Percentiles rank a stretch among this genome's conserved stretches.
Conservation (phyloP, 1,140 invertebrate species). For the Drosophila pectinifera region DNA sequence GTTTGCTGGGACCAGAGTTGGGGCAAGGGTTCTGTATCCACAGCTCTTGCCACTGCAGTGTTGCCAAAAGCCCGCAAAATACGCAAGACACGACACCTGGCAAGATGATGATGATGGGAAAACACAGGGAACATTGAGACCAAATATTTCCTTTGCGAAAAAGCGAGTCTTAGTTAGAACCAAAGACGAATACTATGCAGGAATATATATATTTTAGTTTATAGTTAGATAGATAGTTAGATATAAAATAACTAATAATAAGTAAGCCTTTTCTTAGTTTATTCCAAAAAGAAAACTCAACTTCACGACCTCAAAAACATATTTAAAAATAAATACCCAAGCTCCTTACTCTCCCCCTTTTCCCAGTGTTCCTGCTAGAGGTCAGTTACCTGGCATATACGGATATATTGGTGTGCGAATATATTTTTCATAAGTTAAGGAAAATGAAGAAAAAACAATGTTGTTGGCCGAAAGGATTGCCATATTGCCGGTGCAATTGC, state of each 20-base stretch:
- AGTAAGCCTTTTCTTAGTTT: too few species aligned
- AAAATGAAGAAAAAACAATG: constrained; percentile 51
- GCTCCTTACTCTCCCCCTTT: neutral
- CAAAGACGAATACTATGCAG: neutral
- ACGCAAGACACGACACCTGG: constrained; percentile 10
- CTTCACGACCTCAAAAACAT: neutral
- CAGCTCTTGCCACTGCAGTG: constrained; percentile 4
- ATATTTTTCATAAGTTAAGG: constrained; percentile 42
- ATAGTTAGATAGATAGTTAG: too few species aligned
- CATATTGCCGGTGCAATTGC: constrained; percentile 21
- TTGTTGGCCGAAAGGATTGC: constrained; percentile 50
- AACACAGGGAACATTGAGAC: neutral
- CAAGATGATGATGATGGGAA: neutral
- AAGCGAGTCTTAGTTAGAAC: neutral
- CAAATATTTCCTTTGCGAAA: neutral
- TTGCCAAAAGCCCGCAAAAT: constrained; percentile 20
- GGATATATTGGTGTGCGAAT: constrained; percentile 19
- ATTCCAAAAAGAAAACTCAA: too few species aligned
- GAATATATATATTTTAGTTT: too few species aligned
- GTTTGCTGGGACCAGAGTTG: constrained; percentile 11
- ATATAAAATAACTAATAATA: too few species aligned
- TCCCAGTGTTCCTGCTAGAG: neutral
- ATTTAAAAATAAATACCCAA: too few species aligned
- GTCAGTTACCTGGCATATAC: neutral
- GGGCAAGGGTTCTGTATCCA: constrained; percentile 10